These are phyloP conservation scores for Melanotaenia parkinsoni DNA, from an alignment of 2,797 vertebrate genomes.

Conservation along the genomic window DNA sequence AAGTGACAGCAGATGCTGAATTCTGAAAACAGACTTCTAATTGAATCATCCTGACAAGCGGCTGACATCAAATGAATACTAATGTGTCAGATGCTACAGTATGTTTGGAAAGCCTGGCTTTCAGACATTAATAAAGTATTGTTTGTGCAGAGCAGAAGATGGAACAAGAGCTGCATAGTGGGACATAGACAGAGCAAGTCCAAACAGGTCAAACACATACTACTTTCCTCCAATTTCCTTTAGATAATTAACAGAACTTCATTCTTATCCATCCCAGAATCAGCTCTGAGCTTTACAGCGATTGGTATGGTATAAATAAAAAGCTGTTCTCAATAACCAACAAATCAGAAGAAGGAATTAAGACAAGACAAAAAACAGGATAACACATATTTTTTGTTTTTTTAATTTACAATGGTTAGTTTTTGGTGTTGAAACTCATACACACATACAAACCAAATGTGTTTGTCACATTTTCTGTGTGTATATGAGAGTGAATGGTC, in stretches of 20 bases:
- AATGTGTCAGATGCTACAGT: constrained; percentile 46
- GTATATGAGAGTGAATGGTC: neutral
- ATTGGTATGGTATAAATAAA: neutral
- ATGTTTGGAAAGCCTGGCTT: constrained; percentile 50
- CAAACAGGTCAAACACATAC: constrained; percentile 63
- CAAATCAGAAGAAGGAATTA: neutral
- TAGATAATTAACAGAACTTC: constrained; percentile 60
- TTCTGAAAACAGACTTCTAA: constrained; percentile 68
- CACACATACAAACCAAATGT: neutral
- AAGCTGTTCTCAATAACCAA: neutral
- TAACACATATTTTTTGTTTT: neutral
- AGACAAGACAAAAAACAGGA: neutral
- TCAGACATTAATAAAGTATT: constrained; percentile 57
- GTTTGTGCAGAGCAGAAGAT: constrained; percentile 34
- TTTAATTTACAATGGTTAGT: no score
- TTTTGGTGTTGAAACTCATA: no score
- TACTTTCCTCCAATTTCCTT: constrained; percentile 67
- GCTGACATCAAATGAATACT: constrained; percentile 66
- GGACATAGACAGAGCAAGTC: constrained; percentile 34
- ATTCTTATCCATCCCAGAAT: neutral
- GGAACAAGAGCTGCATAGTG: constrained; percentile 11
- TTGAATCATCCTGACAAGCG: constrained; percentile 74
- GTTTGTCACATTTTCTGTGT: constrained; percentile 1
- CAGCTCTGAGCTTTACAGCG: neutral
- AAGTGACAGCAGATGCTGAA: constrained; percentile 61